Base-by-base conservation (phyloP, 2,888 invertebrate species). In the Brachynemurus nebulosus region DNA sequence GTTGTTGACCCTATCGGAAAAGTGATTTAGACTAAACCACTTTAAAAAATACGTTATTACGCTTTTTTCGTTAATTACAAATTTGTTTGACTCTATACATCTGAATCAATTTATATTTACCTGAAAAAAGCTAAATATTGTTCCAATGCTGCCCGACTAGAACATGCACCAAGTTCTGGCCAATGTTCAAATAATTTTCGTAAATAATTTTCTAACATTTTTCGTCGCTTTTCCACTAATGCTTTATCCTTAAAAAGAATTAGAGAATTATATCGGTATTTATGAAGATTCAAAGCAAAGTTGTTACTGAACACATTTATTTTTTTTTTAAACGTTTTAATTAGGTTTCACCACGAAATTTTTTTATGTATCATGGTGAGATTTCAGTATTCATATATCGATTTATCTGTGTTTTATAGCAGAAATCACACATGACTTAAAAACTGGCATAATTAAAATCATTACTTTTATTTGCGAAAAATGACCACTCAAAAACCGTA, bases 71-170 rank as follows among this genome's bases (percentile, higher is more conserved):
- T 9, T 9, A 25, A 25, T 25, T 25, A 9, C 27, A 8, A 9
- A 9, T 11, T 8, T 25, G 27, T 25, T 25, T 25, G 8, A 8
- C 27, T 25, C 8, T 25, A 25, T 25, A 25, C 11, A 25, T 25
- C 8, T 25, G 11, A 9, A 25, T 9, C n/a, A n/a, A n/a, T n/a
- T n/a, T n/a, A n/a, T n/a, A 21, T 21, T 23, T 65, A 85, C 79
- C 85, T 84, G 63, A 95, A 91, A 68, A 95, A 93, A 23, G 91
- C 86, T 57, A 95, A 72, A 50, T 83, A 71, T 37, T 78, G 76
- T 54, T 88, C 75, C 47, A 96, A 73, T 34, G 84, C 78, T 46
- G 80, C 76, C 57, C 88, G 82, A 53, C 74, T 76, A 49, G 84
- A 82, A 58, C 81, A 80, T 45, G 76, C 74, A 37, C 83, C 72